Evolutionary conservation across 92 coral and sea anemone genomes (phyloP).

Genomic region (Desmophyllum pertusum): DNA sequence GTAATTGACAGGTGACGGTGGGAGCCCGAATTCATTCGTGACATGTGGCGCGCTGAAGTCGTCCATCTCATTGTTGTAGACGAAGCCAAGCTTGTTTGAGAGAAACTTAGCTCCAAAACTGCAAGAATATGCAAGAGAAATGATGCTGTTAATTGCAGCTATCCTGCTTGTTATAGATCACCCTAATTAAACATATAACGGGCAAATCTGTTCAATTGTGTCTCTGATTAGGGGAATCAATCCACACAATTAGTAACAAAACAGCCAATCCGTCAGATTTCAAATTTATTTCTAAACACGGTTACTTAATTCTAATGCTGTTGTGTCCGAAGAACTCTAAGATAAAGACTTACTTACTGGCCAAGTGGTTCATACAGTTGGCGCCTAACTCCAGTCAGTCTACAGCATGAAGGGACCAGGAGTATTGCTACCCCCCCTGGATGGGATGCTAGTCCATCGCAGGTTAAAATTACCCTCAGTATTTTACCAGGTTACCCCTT

Average conservation of each 20-base stretch:
- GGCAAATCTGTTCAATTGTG: neutral
- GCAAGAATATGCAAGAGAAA: neutral
- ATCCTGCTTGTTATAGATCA: too few species aligned
- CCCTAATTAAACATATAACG: too few species aligned
- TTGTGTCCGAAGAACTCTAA: neutral
- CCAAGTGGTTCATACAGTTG: too few species aligned
- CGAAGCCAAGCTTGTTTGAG: constrained; percentile 87
- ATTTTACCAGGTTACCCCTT: too few species aligned
- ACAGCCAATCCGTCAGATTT: too few species aligned
- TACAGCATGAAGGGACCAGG: too few species aligned
- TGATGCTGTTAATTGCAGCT: neutral
- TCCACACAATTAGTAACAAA: neutral
- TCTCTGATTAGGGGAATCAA: neutral
- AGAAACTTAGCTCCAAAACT: constrained; percentile 99
- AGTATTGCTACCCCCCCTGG: too few species aligned
- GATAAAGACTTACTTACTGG: too few species aligned
- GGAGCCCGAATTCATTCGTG: constrained; percentile 94
- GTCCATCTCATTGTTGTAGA: constrained; percentile 99
- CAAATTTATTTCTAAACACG: neutral
- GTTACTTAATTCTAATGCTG: neutral
- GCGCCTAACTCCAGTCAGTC: too few species aligned
- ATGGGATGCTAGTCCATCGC: too few species aligned
- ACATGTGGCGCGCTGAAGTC: constrained; percentile 96
- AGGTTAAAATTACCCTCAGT: too few species aligned
- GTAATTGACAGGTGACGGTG: constrained; percentile 91